A percentile compares a stretch with the other conserved stretches of the same genome.
Evolutionary conservation across 2,797 vertebrate species (phyloP).

Genomic region (Cheirogaleus major): DNA sequence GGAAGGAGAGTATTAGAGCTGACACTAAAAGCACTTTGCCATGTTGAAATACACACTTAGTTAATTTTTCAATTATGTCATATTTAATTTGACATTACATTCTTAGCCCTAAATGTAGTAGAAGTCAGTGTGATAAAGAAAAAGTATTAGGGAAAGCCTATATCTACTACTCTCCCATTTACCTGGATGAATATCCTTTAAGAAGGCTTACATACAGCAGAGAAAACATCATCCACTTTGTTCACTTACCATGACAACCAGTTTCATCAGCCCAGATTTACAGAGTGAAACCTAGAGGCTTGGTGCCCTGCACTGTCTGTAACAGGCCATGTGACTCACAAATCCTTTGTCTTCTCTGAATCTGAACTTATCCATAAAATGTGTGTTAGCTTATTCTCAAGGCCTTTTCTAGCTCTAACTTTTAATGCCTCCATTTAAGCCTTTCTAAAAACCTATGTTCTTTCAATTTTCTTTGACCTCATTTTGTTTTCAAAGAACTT

Average conservation of each 20-base stretch:
- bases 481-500: background rate
- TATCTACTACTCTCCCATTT: background rate
- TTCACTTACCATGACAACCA: background rate
- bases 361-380: background rate
- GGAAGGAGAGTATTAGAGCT: background rate
- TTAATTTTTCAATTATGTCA: conserved; percentile 25
- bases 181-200: background rate
- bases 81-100: conserved; percentile 46
- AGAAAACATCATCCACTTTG: background rate
- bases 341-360: background rate
- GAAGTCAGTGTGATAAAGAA: background rate
- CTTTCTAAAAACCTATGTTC: background rate
- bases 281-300: background rate
- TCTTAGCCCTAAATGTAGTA: background rate
- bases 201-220: background rate
- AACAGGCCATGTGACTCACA: background rate
- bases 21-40: background rate
- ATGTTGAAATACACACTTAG: background rate
- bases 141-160: background rate
- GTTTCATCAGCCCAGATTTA: background rate
- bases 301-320: background rate
- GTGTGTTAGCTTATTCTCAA: background rate
- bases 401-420: background rate
- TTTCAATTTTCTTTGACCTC: background rate
- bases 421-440: background rate